Evolutionary conservation across 1,140 invertebrate genomes (phyloP).

Genomic region (Drosophila dunni): DNA sequence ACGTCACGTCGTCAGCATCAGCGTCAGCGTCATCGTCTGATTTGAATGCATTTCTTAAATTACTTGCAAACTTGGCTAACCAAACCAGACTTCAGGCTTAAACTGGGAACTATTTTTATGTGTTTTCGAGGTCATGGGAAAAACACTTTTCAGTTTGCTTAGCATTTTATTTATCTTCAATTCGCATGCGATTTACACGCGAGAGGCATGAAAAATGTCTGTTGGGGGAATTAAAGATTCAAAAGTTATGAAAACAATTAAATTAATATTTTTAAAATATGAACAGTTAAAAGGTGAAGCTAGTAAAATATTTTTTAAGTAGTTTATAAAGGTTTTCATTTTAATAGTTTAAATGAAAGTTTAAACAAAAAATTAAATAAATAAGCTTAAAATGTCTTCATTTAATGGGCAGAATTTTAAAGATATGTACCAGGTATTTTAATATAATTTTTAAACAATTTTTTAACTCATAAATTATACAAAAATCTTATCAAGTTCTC

Average conservation of each 20-base stretch:
- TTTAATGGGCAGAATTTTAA: too few species aligned
- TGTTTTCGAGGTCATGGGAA: slow-evolving; percentile 77
- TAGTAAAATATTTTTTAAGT: too few species aligned
- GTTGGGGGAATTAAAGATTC: background rate
- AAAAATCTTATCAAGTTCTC: background rate
- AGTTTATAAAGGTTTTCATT: too few species aligned
- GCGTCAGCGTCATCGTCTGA: slow-evolving; percentile 53
- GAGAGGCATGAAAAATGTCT: background rate
- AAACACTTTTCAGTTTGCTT: slow-evolving; percentile 47
- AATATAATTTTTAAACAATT: too few species aligned
- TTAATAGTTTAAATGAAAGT: too few species aligned
- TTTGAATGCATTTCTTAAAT: slow-evolving; percentile 71
- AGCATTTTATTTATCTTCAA: slow-evolving; percentile 62
- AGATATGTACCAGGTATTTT: too few species aligned
- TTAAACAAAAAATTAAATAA: too few species aligned
- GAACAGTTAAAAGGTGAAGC: too few species aligned
- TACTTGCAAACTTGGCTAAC: slow-evolving; percentile 35
- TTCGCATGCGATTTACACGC: slow-evolving; percentile 51
- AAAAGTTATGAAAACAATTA: slow-evolving; percentile 12
- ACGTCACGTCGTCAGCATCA: slow-evolving; percentile 67
- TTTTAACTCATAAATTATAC: too few species aligned
- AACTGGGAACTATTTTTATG: slow-evolving; percentile 35
- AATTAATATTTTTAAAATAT: background rate
- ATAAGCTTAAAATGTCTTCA: too few species aligned
- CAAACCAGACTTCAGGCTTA: slow-evolving; percentile 22